phyloP scores from a whole-genome alignment of 2,797 vertebrate species.

The Enoplosus armatus region DNA sequence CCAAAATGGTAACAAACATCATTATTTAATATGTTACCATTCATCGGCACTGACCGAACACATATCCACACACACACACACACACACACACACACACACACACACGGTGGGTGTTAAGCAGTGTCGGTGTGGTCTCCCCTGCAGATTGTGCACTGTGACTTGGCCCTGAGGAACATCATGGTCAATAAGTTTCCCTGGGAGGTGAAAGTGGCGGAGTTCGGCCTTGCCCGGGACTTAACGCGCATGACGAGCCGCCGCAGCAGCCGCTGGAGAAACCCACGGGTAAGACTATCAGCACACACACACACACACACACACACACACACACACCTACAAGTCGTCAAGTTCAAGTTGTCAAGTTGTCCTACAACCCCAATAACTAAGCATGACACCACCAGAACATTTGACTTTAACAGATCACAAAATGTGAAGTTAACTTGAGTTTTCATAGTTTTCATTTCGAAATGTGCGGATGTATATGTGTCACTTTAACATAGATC shows the following conservation, averaged over 20 bases:
- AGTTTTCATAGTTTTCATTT: background rate
- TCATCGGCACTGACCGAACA: background rate
- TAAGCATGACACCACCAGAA: background rate
- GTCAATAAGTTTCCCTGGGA: slow-evolving; percentile 84
- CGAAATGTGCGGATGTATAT: background rate
- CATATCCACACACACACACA: background rate
- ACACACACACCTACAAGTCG: background rate
- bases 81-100: background rate
- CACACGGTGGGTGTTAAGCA: background rate
- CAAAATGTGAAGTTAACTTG: background rate
- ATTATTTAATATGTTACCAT: background rate
- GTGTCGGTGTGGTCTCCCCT: background rate
- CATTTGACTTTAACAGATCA: slow-evolving; percentile 1
- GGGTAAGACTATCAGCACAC: slow-evolving; percentile 52
- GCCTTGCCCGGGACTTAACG: slow-evolving; percentile 79
- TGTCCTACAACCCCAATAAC: background rate
- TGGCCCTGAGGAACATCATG: slow-evolving; percentile 86
- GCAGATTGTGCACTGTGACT: slow-evolving; percentile 85
- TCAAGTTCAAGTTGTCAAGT: background rate
- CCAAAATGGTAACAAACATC: slow-evolving; percentile 81
- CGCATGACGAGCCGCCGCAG: slow-evolving; percentile 74
- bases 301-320: background rate
- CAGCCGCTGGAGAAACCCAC: slow-evolving; percentile 72
- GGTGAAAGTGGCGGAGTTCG: slow-evolving; percentile 84
- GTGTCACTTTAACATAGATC: no score